Percentiles rank a stretch among this genome's conserved stretches.
Evolutionary conservation across 2,797 vertebrate genomes (phyloP).

Genomic region (Arnoldichthys spilopterus): DNA sequence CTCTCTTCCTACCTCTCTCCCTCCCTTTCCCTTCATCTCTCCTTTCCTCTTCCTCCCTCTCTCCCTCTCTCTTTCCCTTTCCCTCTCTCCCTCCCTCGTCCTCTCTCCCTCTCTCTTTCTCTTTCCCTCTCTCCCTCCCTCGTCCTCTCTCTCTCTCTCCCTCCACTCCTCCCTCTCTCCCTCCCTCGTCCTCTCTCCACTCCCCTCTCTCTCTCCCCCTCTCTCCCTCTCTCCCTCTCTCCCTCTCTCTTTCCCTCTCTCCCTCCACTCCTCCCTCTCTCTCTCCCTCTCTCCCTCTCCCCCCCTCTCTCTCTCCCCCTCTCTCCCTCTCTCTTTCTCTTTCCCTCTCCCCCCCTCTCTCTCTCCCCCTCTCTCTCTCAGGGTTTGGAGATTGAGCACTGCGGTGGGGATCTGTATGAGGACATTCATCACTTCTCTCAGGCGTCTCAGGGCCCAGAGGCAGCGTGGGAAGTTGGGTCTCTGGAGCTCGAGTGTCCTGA

Average conservation of each 20-base stretch:
- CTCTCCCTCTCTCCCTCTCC: neutral
- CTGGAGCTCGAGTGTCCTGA: slow-evolving; percentile 42
- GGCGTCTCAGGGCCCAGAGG: slow-evolving; percentile 16
- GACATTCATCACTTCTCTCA: slow-evolving; percentile 63
- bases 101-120: neutral
- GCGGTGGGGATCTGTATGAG: slow-evolving; percentile 75
- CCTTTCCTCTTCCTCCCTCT: fast-evolving
- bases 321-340: neutral
- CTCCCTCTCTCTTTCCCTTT: neutral
- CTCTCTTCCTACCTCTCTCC: neutral
- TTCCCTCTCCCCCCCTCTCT: neutral
- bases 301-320: neutral
- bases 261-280: neutral
- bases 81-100: neutral
- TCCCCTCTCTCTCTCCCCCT: neutral
- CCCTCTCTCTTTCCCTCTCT: neutral
- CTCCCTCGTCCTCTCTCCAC: neutral
- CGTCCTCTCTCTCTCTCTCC: neutral
- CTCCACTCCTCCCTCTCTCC: neutral
- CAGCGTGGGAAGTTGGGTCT: slow-evolving; percentile 38
- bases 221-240: neutral
- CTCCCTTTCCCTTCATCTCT: too few relatives aligned
- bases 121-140: neutral
- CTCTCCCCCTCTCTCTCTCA: slow-evolving; percentile 40
- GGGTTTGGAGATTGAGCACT: slow-evolving; percentile 75